Evolutionary conservation across 1,140 invertebrate genomes (phyloP), one percentile per base, ranked within the genome.

Genomic region (Drosophila varians): DNA sequence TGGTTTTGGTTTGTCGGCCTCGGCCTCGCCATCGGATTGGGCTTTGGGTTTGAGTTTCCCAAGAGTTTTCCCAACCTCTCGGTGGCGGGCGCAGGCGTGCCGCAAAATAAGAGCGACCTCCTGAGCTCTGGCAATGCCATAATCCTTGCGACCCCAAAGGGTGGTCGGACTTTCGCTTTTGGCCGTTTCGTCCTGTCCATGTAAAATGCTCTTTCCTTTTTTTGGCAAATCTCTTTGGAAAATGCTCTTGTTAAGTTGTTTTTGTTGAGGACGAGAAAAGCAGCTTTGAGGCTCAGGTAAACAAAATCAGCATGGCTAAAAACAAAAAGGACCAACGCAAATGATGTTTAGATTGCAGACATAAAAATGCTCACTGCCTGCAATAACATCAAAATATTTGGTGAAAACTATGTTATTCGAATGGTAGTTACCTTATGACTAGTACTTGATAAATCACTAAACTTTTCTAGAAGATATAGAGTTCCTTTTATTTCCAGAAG

Each of bases 271-370:
- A 66, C 3, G 9, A 31, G 28, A 9, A 11, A 31, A 11, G 11
- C 14, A 58, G 69, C 68, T 55, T 82, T 77, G 61, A 76, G 70
- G 61, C 76, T 58, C 82, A 86, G 76, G 80, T 86, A 86, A 86
- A 86, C 82, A 86, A 86, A 86, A 87, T 86, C 82, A 86, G 58
- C 80, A 73, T 77, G 76, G 45, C 82, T 73, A 42, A 73, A 86
- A 86, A 80, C 87, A 86, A 86, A 86, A 86, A 77, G 72, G 73
- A 87, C 77, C 80, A 84, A 62, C 82, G 73, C 53, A 86, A 86
- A 86, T 80, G 72, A 86, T 86, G 82, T 86, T 86, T 86, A 70
- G 86, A 86, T 87, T 87, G 80, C 69, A 86, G 77, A 86, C 74
- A 84, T 71, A 69, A 74, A 83, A 82, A 80, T 79, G 73, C 60